Conservation (phyloP, 2,888 invertebrate species). For the Malthinus flaveolus region DNA sequence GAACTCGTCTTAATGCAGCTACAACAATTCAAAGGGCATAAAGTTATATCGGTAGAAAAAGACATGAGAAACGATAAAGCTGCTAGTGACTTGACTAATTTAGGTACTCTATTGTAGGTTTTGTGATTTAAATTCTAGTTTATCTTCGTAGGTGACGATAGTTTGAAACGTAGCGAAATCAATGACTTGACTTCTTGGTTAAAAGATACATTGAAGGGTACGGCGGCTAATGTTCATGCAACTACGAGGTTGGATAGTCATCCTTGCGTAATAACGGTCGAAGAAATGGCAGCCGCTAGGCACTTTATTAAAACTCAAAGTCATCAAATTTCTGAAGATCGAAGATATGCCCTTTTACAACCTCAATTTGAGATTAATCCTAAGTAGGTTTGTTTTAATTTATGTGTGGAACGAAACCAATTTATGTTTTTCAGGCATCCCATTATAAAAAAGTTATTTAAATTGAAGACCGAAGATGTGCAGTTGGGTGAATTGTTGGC, state of each 20-base stretch:
- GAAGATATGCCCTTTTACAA: constrained; percentile 81
- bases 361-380: constrained; percentile 95
- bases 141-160: constrained; percentile 60
- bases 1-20: constrained; percentile 92
- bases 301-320: constrained; percentile 93
- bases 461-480: constrained; percentile 72
- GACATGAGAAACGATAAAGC: constrained; percentile 78
- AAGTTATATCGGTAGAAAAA: constrained; percentile 88
- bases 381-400: constrained; percentile 60
- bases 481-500: constrained; percentile 82
- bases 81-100: constrained; percentile 62
- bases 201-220: constrained; percentile 73
- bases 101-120: constrained; percentile 57
- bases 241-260: constrained; percentile 85
- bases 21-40: constrained; percentile 75
- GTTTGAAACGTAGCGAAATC: constrained; percentile 74
- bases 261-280: constrained; percentile 93
- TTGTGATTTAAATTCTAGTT: not conserved
- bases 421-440: constrained; percentile 67
- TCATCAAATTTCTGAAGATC: constrained; percentile 78
- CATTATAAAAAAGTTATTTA: constrained; percentile 84
- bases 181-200: constrained; percentile 81
- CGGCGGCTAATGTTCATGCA: constrained; percentile 80
- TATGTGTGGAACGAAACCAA: not conserved
- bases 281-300: constrained; percentile 95